Base-by-base conservation (phyloP, 1,140 invertebrate species). In the Polypedilum pembai region DNA sequence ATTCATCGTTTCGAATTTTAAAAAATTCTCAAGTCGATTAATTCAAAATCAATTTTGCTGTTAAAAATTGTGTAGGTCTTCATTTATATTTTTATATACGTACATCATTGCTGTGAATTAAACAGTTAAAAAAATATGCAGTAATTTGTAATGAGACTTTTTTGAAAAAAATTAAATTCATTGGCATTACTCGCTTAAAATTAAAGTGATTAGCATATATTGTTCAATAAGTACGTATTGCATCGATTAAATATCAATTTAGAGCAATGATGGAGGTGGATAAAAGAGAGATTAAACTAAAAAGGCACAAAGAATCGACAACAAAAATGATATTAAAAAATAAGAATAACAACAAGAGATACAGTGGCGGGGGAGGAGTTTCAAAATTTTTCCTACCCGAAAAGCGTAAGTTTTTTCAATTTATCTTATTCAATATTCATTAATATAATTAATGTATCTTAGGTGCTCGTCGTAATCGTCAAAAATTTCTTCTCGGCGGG, bases 401-500 rank as follows among this genome's bases (percentile, higher is more conserved):
- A 21, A 69, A 69, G 20, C 65, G 65, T 21, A 33, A 69, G 8
- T 75, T 75, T 17, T 73, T 63, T 73, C 41, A 74, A 15, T 56
- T 40, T 20, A 56, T 73, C 41, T 73, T 76, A 7, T 74, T 69
- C 41, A 33, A 33, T 33, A 65, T 79, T 77, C 78, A 74, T 83
- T 84, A 86, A n/a, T 75, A 83, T 77, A 2, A 79, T 79, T 77
- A 86, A 80, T 20, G 83, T 85, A 73, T 77, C 79, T 3, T 85
- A 78, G 17, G 85, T 82, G n/a, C 85, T 83, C 17, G 80, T 79
- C 77, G 84, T 82, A 65, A 86, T 82, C 17, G 17, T 18, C 17
- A 21, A 18, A 96, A 96, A 83, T 98, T 98, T 85, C 84, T 98
- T 7, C 85, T 98, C 1, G 96, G 96, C 73, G 96, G 96, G 18